Evolutionary conservation across 2,797 vertebrate species (phyloP).

Genomic region (Scolopax rusticola): DNA sequence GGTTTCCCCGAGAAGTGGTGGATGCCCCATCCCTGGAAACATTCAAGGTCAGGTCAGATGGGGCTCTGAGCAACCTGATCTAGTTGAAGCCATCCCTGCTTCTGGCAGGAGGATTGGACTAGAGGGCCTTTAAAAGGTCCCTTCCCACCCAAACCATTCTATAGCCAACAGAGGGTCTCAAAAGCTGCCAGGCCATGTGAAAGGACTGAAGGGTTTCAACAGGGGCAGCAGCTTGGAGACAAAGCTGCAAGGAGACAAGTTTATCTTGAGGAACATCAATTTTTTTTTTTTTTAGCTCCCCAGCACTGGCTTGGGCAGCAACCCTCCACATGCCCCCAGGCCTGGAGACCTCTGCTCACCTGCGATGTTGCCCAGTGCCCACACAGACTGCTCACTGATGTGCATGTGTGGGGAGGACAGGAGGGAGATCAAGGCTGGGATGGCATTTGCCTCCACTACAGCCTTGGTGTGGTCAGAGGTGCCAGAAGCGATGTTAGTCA

Average conservation of each 20-base stretch:
- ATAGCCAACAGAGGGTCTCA: not conserved
- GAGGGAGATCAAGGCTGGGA: constrained; percentile 85
- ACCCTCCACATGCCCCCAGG: not conserved
- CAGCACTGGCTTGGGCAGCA: not conserved
- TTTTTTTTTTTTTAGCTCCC: not conserved
- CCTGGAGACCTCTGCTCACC: constrained; percentile 76
- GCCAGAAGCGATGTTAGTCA: constrained; percentile 92
- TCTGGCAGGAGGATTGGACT: not conserved
- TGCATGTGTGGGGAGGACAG: constrained; percentile 86
- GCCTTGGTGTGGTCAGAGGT: constrained; percentile 87
- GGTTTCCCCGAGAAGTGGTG: no score
- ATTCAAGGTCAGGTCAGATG: not conserved
- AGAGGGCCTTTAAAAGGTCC: not conserved
- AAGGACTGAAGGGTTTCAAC: not conserved
- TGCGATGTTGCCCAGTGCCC: constrained; percentile 94
- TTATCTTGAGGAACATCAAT: not conserved
- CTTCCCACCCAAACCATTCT: not conserved
- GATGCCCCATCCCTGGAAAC: no score
- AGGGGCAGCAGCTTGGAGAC: not conserved
- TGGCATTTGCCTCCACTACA: constrained; percentile 88
- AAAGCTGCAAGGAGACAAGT: not conserved
- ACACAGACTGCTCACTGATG: constrained; percentile 91
- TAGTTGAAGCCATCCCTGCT: not conserved
- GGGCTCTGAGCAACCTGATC: not conserved
- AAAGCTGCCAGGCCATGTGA: not conserved